Evolutionary conservation across 2,888 invertebrate species (phyloP).

Genomic region (Apantesis nais): DNA sequence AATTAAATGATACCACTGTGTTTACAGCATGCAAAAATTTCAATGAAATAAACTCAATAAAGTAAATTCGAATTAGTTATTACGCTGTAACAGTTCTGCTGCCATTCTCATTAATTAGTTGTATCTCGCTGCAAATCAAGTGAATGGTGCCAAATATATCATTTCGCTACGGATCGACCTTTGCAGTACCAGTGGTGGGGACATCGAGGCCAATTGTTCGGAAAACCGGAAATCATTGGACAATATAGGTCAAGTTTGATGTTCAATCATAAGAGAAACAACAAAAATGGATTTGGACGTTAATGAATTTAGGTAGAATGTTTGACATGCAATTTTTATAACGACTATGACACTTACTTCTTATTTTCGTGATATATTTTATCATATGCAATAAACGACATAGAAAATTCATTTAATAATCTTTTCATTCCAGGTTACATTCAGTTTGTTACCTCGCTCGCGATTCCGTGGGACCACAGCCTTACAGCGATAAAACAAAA

Average conservation of each 20-base stretch:
- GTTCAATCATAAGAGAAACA: constrained; percentile 31
- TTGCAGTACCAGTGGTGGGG: constrained; percentile 41
- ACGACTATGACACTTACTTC: too few relatives aligned
- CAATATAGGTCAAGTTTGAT: constrained; percentile 62
- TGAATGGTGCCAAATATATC: constrained; percentile 55
- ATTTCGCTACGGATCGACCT: constrained; percentile 53
- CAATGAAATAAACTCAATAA: constrained; percentile 17
- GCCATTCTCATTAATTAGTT: constrained; percentile 34
- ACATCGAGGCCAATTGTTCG: constrained; percentile 55
- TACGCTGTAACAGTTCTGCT: constrained; percentile 28
- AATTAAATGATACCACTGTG: constrained; percentile 3
- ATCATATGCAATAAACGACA: background rate
- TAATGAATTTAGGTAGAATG: constrained; percentile 22
- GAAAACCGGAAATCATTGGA: constrained; percentile 59
- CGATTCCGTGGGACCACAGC: constrained; percentile 26
- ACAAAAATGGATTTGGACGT: constrained; percentile 23
- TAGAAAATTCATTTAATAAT: background rate
- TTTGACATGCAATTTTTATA: constrained; percentile 2
- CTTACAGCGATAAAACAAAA: constrained; percentile 56
- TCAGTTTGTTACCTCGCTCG: constrained; percentile 9
- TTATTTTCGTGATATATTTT: background rate
- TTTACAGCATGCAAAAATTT: constrained; percentile 9
- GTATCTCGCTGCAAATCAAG: constrained; percentile 39
- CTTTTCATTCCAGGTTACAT: background rate
- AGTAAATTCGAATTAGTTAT: constrained; percentile 13